Evolutionary conservation across 2,888 invertebrate species (phyloP), one percentile per base, ranked within the genome.

Genomic region (Ariolimax columbianus): DNA sequence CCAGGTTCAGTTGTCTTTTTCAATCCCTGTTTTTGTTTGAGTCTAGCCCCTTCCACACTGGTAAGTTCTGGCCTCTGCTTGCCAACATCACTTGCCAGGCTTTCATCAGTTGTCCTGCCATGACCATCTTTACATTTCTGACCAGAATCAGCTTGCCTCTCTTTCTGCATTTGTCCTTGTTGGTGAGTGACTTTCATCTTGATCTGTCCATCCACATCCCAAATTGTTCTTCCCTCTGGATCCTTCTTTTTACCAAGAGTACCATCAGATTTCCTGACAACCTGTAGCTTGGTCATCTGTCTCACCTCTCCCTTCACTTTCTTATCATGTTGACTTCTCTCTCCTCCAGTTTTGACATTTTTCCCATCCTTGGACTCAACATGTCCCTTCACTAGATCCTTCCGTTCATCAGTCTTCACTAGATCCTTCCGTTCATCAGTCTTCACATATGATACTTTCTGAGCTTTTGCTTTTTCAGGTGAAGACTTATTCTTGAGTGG

Each of bases 211-310:
- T 75, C 73, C 47, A 30, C 47, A 26, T 30, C 23, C 47, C 19
- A n/a, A 4, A 30, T n/a, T 30, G 30, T 75, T 47, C 38, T n/a
- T 47, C 47, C 30, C 30, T 75, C 73, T 30, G 73, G 47, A 77
- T 77, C 47, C 26, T 33, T 59, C 26, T 36, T 73, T 66, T 83
- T 83, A 1, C 63, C 36, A n/a, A 83, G 43, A 11, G 55, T 55
- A 6, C 83, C 79, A 70, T 84, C 79, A 59, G 79, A 26, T 36
- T 68, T 79, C 40, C 47, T 84, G 0, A 79, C 40, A 11, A 78
- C 38, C 43, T 79, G 55, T 33, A 47, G 40, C 33, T 72, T 72
- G 6, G 36, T 63, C 11, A 63, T 66, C 26, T 63, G 17, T 59
- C 36, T 82, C 26, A 33, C 38, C 11, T 38, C 75, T 36, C 11